Percentiles rank a stretch among this genome's conserved stretches.
phyloP scores from a whole-genome alignment of 1,140 invertebrate genomes.

The Apis mellifera region Amel_HAv3.1 CM009931.2:9934001-9934500 shows the following conservation, averaged over 20 bases:
- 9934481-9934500: not conserved
- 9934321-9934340: not conserved
- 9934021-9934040: too few relatives aligned
- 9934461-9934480: constrained; percentile 11
- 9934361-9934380: constrained; percentile 16
- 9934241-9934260: not conserved
- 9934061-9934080: too few relatives aligned
- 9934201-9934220: not conserved
- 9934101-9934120: too few relatives aligned
- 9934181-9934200: too few relatives aligned
- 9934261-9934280: not conserved
- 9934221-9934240: not conserved
- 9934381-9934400: constrained; percentile 10
- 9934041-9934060: too few relatives aligned
- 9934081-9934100: too few relatives aligned
- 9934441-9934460: constrained; percentile 3
- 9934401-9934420: constrained; percentile 16
- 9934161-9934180: not conserved
- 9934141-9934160: not conserved
- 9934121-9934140: too few relatives aligned
- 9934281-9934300: not conserved
- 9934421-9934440: constrained; percentile 11
- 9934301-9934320: not conserved
- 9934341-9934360: constrained; percentile 24
- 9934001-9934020: too few relatives aligned